These are phyloP conservation scores for Natrix natrix DNA, from an alignment of 2,797 vertebrate genomes.

Conservation along the genomic window DNA sequence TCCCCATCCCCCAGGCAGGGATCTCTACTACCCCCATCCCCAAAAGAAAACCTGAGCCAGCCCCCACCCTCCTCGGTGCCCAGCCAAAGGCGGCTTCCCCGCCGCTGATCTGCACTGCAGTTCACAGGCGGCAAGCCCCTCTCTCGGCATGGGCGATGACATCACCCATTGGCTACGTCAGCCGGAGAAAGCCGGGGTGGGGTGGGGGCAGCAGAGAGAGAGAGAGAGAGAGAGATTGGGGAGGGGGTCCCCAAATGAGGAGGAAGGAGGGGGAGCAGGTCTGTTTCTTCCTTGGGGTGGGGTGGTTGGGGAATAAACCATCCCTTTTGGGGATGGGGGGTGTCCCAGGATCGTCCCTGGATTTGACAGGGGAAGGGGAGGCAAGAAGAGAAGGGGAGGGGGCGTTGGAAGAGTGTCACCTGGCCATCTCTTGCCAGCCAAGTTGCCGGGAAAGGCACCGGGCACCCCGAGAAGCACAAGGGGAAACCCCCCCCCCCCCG, in stretches of 20 bases:
- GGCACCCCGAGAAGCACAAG: not conserved
- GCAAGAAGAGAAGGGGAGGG: no score
- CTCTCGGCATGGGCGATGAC: not conserved
- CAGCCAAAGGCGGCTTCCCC: not conserved
- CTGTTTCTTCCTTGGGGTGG: not conserved
- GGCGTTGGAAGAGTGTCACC: not conserved
- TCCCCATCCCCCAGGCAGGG: no score
- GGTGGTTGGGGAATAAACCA: not conserved
- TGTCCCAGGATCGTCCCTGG: not conserved
- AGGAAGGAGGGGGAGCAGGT: not conserved
- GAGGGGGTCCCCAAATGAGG: not conserved
- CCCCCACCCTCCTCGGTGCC: fast-evolving
- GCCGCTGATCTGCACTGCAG: not conserved
- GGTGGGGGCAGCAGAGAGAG: fast-evolving
- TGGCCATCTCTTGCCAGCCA: not conserved
- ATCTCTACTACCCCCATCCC: no score
- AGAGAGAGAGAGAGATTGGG: not conserved
- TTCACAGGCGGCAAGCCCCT: not conserved
- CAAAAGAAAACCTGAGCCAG: not conserved
- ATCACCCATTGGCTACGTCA: not conserved
- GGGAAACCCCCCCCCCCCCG: not conserved
- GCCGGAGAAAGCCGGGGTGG: not conserved
- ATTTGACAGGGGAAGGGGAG: not conserved
- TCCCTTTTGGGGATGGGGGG: not conserved
- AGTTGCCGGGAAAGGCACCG: not conserved